Base-by-base conservation (phyloP, 2,113 vertebrate species). In the Clarias magur region DNA sequence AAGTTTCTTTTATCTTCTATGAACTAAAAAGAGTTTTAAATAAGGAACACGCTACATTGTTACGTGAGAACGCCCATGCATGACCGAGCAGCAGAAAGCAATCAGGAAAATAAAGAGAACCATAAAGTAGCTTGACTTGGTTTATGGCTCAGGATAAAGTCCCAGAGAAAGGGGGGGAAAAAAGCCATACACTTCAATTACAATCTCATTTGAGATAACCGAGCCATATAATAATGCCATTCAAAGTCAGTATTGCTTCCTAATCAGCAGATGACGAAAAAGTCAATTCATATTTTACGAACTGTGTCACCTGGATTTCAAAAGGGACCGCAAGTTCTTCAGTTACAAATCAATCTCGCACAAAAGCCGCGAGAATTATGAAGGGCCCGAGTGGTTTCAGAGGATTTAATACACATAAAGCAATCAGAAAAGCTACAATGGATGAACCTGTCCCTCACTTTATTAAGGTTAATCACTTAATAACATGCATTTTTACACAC, bases 171-270 rank as follows among this genome's bases (percentile, higher is more conserved):
- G 48, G 7, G 6, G 70, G 6, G 6, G 70, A 65, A 72, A 78
- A 79, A 79, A 79, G 60, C 75, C 42, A 27, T 80, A 70, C 86
- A 80, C 63, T 83, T 85, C 83, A 90, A 89, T 91, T 92, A 92
- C 82, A 67, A 88, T 90, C 91, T 94, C 88, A 92, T 93, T 91
- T 92, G 92, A 91, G 90, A 89, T 87, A 92, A 92, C 83, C 88
- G 88, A 93, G 88, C 89, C 93, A 93, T 93, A 93, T 92, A 93
- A 94, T 92, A 86, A 92, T 86, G 81, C 90, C 85, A 90, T 93
- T 94, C 91, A 93, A 11, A 72, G 62, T 85, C 85, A 59, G 80
- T 87, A 92, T 94, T 92, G 92, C 91, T 86, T 89, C 89, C 90
- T 90, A 91, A 94, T 94, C 92, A 93, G 85, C 90, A 90, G 65